Evolutionary conservation across 2,888 invertebrate species (phyloP).

Genomic region (Cerastoderma edule): DNA sequence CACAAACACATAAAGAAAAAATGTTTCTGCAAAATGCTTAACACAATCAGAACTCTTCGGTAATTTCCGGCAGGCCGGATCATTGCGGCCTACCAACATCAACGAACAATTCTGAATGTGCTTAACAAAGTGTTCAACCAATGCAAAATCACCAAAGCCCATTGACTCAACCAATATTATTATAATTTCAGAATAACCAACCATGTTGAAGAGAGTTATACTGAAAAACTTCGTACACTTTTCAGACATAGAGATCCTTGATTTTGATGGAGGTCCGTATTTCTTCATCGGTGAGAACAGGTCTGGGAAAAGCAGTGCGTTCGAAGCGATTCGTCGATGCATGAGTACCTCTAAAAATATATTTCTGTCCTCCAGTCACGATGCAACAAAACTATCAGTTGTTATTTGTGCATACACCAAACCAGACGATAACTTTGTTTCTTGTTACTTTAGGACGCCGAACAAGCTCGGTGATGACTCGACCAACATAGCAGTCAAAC

Average conservation of each 20-base stretch:
- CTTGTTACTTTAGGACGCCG: no score
- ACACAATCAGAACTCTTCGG: no score
- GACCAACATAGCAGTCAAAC: no score
- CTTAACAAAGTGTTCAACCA: no score
- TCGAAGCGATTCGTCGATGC: constrained; percentile 23
- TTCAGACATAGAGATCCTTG: constrained; percentile 6
- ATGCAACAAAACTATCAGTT: background rate
- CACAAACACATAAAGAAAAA: no score
- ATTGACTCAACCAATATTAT: background rate
- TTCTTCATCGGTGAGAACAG: constrained; percentile 28
- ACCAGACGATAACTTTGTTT: background rate
- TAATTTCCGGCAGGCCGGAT: no score
- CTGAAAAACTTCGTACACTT: constrained; percentile 28
- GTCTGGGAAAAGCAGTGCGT: constrained; percentile 12
- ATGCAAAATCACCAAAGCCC: background rate
- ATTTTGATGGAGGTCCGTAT: background rate
- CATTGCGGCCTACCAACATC: no score
- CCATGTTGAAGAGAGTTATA: constrained; percentile 12
- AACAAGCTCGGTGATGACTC: no score
- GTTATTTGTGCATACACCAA: background rate
- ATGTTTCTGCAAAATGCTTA: no score
- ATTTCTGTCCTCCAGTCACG: background rate
- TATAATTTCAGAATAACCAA: background rate
- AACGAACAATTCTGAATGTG: no score
- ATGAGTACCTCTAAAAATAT: constrained; percentile 14